Conservation (phyloP, 2,888 invertebrate species). For the Cephus pygmeus region DNA sequence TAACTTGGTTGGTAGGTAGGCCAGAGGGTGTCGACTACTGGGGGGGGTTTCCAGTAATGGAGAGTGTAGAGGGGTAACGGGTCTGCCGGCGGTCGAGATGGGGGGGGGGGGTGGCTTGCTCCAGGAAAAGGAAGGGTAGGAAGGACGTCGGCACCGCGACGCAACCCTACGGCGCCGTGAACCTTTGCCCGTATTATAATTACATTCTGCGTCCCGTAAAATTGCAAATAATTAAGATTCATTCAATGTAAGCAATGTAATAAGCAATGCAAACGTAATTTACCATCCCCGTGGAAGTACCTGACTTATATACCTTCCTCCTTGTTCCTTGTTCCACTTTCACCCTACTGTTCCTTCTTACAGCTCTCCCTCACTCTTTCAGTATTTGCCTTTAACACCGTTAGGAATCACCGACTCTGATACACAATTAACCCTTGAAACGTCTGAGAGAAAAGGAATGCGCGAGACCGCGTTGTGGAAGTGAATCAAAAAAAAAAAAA, state of each 20-base stretch:
- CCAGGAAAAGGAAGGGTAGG: conserved; percentile 43
- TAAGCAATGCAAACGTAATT: conserved; percentile 45
- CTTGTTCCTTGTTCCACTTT: not conserved
- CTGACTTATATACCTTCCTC: not conserved
- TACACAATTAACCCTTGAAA: not conserved
- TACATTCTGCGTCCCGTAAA: conserved; percentile 57
- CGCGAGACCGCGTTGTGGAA: not conserved
- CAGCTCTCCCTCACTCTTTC: not conserved
- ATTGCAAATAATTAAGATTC: conserved; percentile 61
- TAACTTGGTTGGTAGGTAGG: conserved; percentile 13
- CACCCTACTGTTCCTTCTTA: not conserved
- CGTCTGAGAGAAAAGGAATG: not conserved
- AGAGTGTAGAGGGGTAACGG: conserved; percentile 21
- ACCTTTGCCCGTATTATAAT: conserved; percentile 58
- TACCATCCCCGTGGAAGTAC: conserved; percentile 25
- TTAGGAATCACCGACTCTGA: not conserved
- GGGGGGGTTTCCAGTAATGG: not conserved
- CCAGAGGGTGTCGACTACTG: conserved; percentile 11
- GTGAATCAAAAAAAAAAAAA: not conserved
- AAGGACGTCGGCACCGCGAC: conserved; percentile 45
- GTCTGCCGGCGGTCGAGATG: not conserved
- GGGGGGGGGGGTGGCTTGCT: conserved; percentile 10
- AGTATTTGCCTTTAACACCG: not conserved
- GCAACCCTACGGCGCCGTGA: conserved; percentile 48
- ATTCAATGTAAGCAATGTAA: conserved; percentile 50